A percentile compares a stretch with the other conserved stretches of the same genome.
Conservation (phyloP, 2,888 invertebrate species). For the Germaria angustata region DNA sequence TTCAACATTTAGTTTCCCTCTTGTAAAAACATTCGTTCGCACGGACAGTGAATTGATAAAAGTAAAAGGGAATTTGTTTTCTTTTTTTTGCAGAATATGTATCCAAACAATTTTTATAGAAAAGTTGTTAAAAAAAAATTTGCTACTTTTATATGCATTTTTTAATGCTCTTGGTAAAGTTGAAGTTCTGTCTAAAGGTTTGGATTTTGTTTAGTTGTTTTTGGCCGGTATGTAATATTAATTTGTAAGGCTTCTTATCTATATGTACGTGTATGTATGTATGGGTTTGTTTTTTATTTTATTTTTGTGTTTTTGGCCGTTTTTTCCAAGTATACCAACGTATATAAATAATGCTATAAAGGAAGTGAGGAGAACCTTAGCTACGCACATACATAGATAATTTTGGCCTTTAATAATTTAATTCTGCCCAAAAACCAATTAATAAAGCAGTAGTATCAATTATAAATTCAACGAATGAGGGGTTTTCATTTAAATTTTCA, state of each 20-base stretch:
- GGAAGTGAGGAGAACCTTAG: too few species aligned
- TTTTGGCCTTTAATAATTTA: too few species aligned
- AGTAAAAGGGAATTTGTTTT: slow-evolving; percentile 63
- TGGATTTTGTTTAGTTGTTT: slow-evolving; percentile 22
- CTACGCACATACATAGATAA: too few species aligned
- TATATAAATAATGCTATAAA: too few species aligned
- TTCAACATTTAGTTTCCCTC: slow-evolving; percentile 29
- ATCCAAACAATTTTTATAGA: slow-evolving; percentile 40
- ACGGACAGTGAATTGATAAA: slow-evolving; percentile 44
- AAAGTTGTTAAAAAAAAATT: slow-evolving; percentile 13
- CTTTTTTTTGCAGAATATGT: slow-evolving; percentile 19
- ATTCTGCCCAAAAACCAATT: too few species aligned
- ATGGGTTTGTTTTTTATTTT: neutral
- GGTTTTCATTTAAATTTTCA: too few species aligned
- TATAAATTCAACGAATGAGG: too few species aligned
- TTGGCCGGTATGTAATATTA: slow-evolving; percentile 12
- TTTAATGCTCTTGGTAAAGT: neutral
- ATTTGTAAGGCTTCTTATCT: slow-evolving; percentile 50
- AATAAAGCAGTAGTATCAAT: too few species aligned
- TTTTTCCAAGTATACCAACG: too few species aligned
- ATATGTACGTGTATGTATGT: neutral
- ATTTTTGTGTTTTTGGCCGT: neutral
- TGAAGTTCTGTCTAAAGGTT: slow-evolving; percentile 20
- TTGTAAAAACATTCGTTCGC: neutral
- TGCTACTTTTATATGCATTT: slow-evolving; percentile 8